phyloP scores from a whole-genome alignment of 2,888 invertebrate species.

The Cyaniris semiargus region DNA sequence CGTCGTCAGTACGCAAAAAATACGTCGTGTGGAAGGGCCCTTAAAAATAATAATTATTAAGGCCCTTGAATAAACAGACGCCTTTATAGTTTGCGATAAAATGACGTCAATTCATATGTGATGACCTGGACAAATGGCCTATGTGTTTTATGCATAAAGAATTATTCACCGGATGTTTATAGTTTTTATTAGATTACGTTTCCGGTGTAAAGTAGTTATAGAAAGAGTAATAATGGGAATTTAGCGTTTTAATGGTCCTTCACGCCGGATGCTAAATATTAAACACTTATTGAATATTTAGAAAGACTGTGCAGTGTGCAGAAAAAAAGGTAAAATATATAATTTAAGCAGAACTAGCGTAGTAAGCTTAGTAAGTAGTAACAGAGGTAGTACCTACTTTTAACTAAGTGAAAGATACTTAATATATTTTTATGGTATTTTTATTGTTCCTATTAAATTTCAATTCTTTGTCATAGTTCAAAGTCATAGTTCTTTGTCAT shows the following conservation, averaged over 20 bases:
- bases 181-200: constrained; percentile 5
- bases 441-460: too few relatives aligned
- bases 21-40: too few relatives aligned
- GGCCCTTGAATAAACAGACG: neutral
- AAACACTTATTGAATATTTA: neutral
- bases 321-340: neutral
- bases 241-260: constrained; percentile 38
- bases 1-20: too few relatives aligned
- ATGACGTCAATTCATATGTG: constrained; percentile 10
- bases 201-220: constrained; percentile 16
- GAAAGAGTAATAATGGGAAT: neutral
- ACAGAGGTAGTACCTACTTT: too few relatives aligned
- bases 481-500: too few relatives aligned
- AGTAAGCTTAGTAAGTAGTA: too few relatives aligned
- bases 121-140: neutral
- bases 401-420: too few relatives aligned
- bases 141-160: neutral
- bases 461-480: too few relatives aligned
- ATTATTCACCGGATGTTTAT: neutral
- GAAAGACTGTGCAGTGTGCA: neutral
- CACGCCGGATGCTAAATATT: constrained; percentile 37
- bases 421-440: too few relatives aligned
- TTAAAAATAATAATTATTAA: too few relatives aligned
- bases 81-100: neutral
- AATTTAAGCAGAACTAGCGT: too few relatives aligned